Percentiles rank a stretch among this genome's conserved stretches.
phyloP scores from a whole-genome alignment of 1,140 invertebrate species.

The Phenacoccus solenopsis region DNA sequence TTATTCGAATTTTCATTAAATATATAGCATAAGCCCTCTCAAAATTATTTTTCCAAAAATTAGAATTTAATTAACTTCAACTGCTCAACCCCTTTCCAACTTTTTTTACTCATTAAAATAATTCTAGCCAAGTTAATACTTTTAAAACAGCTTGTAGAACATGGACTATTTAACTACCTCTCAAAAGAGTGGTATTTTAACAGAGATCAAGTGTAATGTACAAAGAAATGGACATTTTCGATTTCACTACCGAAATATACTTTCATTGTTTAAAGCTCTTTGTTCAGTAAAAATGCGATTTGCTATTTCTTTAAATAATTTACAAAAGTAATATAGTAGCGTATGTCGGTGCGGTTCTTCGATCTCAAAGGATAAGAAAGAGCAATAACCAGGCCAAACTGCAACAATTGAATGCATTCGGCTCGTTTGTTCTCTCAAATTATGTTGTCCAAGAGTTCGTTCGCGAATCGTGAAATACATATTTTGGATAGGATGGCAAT shows the following conservation, averaged over 20 bases:
- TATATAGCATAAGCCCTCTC: too few species aligned
- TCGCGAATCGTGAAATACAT: neutral
- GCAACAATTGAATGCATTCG: neutral
- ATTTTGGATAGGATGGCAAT: neutral
- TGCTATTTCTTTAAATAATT: conserved; percentile 4
- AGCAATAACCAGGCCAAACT: neutral
- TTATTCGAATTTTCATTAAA: too few species aligned
- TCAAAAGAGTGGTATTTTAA: neutral
- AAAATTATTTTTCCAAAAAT: too few species aligned
- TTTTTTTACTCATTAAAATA: too few species aligned
- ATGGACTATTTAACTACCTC: neutral
- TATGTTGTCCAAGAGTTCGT: too few species aligned
- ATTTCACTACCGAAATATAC: neutral
- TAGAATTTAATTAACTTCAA: too few species aligned
- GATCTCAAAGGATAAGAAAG: neutral
- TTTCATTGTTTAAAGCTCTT: neutral
- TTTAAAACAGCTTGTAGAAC: neutral
- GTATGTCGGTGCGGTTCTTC: neutral
- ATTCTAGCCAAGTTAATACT: too few species aligned
- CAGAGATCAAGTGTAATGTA: neutral
- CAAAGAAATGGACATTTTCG: neutral
- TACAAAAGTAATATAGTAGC: neutral
- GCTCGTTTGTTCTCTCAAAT: neutral
- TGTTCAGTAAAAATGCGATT: neutral
- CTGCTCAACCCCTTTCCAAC: too few species aligned